phyloP scores from a whole-genome alignment of 1,140 invertebrate genomes.

The Saccostrea glomerata region DNA sequence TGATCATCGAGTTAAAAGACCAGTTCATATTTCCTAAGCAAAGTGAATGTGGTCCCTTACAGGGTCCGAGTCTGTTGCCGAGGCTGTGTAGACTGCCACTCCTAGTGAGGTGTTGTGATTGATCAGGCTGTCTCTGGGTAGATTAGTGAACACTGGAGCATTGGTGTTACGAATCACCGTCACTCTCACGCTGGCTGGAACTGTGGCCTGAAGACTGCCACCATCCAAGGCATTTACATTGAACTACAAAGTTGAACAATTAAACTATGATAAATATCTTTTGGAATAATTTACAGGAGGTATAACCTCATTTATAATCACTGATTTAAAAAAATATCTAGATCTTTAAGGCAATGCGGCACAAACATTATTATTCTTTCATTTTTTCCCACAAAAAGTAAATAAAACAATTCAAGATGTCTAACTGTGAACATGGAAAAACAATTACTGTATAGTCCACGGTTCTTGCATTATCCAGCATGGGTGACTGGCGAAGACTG shows the following conservation, averaged over 20 bases:
- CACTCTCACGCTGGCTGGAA: slow-evolving; percentile 60
- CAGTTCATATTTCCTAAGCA: neutral
- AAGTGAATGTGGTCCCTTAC: neutral
- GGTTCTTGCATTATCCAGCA: slow-evolving; percentile 37
- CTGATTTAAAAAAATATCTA: too few species aligned
- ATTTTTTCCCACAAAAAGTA: too few species aligned
- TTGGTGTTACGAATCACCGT: slow-evolving; percentile 72
- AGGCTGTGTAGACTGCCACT: slow-evolving; percentile 24
- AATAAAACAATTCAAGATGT: too few species aligned
- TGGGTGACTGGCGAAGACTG: slow-evolving; percentile 49
- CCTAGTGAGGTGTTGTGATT: slow-evolving; percentile 17
- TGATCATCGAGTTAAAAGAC: neutral
- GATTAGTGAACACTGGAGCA: slow-evolving; percentile 86
- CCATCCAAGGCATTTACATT: slow-evolving; percentile 44
- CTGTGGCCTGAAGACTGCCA: neutral
- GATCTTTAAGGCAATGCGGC: too few species aligned
- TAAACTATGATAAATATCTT: too few species aligned
- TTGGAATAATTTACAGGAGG: too few species aligned
- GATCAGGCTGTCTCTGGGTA: slow-evolving; percentile 1
- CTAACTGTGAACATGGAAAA: neutral
- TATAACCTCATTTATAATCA: too few species aligned
- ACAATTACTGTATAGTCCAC: slow-evolving; percentile 55
- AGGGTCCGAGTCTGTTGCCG: slow-evolving; percentile 43
- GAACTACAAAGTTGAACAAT: slow-evolving; percentile 51
- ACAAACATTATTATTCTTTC: too few species aligned